phyloP scores from a whole-genome alignment of 2,888 invertebrate species.

The Serripes groenlandicus region DNA sequence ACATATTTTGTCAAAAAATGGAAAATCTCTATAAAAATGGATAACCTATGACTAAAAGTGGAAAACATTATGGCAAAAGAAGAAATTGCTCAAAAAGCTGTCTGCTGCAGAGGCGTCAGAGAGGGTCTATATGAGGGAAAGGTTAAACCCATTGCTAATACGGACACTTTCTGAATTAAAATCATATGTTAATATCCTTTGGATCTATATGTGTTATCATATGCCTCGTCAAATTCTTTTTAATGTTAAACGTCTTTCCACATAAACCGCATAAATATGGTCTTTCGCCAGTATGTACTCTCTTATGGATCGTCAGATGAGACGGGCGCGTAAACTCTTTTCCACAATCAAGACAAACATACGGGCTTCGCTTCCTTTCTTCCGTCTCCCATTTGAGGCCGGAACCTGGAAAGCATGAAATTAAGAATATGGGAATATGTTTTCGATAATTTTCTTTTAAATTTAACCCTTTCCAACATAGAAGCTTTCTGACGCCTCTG shows the following conservation, averaged over 20 bases:
- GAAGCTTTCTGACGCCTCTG: no score
- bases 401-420: neutral
- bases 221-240: conserved; percentile 36
- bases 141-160: neutral
- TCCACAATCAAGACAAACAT: conserved; percentile 23
- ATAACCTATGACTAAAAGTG: no score
- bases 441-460: no score
- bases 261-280: conserved; percentile 35
- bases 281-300: conserved; percentile 26
- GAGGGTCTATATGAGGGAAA: neutral
- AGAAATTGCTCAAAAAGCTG: neutral
- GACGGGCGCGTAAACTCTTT: neutral
- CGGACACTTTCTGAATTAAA: no score
- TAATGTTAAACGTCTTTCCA: conserved; percentile 40
- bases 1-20: no score
- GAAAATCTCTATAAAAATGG: neutral
- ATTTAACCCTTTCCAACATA: no score
- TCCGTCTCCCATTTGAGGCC: no score
- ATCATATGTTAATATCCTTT: neutral
- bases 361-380: neutral
- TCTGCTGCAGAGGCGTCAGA: neutral
- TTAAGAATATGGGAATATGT: no score
- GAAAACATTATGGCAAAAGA: neutral
- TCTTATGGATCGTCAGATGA: conserved; percentile 22
- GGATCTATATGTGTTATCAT: neutral